Evolutionary conservation across 2,888 invertebrate species (phyloP), one percentile per base, ranked within the genome.

Genomic region (Aleiodes testaceus): DNA sequence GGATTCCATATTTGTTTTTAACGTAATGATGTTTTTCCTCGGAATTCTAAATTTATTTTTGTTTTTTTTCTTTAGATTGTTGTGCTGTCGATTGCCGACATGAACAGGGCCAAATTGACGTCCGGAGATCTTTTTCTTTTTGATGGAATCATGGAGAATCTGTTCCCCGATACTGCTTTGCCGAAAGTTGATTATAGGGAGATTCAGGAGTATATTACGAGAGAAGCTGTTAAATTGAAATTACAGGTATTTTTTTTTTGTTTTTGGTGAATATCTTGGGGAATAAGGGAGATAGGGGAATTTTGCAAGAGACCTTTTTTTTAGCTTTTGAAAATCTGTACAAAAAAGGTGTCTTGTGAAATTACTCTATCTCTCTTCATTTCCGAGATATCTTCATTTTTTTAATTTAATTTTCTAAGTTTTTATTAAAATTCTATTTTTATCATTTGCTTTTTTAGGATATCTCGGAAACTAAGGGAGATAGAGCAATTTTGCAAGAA

Each of bases 101-200:
- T 96, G 96, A 97, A 96, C 86, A 91, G 95, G 52, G 95, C 97
- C 0, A 93, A 95, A 55, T 88, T 97, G 72, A 95, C 96, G 0
- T 91, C 95, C 0, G 93, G 94, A 77, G 97, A 97, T 88, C 90
- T 96, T 75, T 95, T 96, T 0, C 89, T 97, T 1, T 97, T 97
- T 85, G 92, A 92, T 83, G 95, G 94, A 4, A 95, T 97, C 80
- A 94, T 95, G 90, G 90, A 92, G 52, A 96, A 96, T 84, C 92
- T 97, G 76, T 97, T 97, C 88, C 96, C 96, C 0, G 93, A 93
- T 1, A 92, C 26, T 26, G 5, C 0, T 26, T 2, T 2, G 5
- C 5, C 3, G 4, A 26, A 26, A 5, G 26, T 26, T 26, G 1
- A 26, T 26, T 26, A 2, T 80, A 91, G 92, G 26, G 92, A 94